A percentile compares a stretch with the other conserved stretches of the same genome.
These are phyloP conservation scores for Melitaea cinxia DNA, from an alignment of 1,140 invertebrate species.

Conservation along the genomic window DNA sequence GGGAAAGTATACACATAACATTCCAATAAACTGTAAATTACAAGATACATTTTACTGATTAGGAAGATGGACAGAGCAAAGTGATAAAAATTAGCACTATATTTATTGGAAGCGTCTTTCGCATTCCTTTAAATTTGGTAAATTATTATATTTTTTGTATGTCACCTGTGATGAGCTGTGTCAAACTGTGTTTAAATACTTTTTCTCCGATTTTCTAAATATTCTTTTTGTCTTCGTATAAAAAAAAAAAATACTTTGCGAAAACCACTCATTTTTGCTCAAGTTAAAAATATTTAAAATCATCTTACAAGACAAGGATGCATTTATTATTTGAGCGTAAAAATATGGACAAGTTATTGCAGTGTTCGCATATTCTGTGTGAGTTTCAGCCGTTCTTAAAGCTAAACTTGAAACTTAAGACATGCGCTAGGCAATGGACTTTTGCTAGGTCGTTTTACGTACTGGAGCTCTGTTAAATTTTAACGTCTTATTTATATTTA, in stretches of 20 bases:
- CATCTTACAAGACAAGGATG: not conserved
- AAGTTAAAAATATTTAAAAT: not conserved
- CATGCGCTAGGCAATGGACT: not conserved
- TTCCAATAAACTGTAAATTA: not conserved
- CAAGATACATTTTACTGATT: too few relatives aligned
- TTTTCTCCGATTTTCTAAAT: too few relatives aligned
- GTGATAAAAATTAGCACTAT: too few relatives aligned
- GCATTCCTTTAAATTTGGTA: too few relatives aligned
- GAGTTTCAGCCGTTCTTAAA: conserved; percentile 9
- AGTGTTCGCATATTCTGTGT: conserved; percentile 1
- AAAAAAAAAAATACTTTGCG: too few relatives aligned
- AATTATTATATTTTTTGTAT: too few relatives aligned
- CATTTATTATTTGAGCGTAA: conserved; percentile 14
- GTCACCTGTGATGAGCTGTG: too few relatives aligned
- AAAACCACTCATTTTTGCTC: not conserved
- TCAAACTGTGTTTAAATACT: too few relatives aligned
- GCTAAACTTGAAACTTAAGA: conserved; percentile 12
- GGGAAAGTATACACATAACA: not conserved
- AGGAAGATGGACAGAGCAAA: too few relatives aligned
- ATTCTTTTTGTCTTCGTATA: too few relatives aligned
- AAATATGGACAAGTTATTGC: not conserved
- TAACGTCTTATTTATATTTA: not conserved
- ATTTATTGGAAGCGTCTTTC: too few relatives aligned
- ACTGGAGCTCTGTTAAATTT: not conserved
- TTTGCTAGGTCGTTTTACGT: not conserved